Base-by-base conservation (phyloP, 2,797 vertebrate species). In the Acipenser transmontanus region DNA sequence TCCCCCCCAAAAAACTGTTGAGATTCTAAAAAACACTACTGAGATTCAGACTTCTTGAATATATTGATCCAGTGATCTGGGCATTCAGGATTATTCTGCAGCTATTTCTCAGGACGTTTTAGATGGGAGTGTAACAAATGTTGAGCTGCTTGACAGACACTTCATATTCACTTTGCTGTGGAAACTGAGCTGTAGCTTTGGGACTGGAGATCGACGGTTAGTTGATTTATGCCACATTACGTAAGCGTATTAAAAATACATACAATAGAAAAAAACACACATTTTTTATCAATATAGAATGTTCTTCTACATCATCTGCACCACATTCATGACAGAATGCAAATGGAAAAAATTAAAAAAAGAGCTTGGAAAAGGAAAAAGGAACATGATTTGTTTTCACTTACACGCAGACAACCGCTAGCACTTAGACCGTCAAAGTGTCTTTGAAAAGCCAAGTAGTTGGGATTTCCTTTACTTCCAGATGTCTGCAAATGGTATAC, bases 241-340 rank as follows among this genome's bases (percentile, higher is more conserved):
- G 4, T 64, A 17, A 50, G 7, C 5, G 4, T n/a, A 50, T n/a
- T 62, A 51, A 17, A 47, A 62, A 34, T n/a, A 51, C 49, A 54
- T 65, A 47, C 66, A 56, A 65, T 65, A 67, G 51, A 69, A 74
- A 81, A 79, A 77, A 71, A 77, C 14, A 10, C 60, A 47, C 34
- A 4, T 34, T 34, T 34, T 34, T 34, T 34, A 34, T 34, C 3
- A 34, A 34, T 34, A 34, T 34, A 34, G 34, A 34, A 34, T 34
- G 34, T 34, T 34, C 34, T 34, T 34, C 34, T 34, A 34, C 34
- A 34, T 34, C 34, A 34, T 34, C 34, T 34, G 4, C 4, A 4
- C 34, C 34, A 34, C 34, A 34, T 34, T 34, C 34, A 34, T 34
- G 34, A 34, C 34, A 34, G 34, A 34, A 34, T 34, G 4, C 34